Conservation (phyloP, 2,888 invertebrate genomes). For the Synanthedon andrenaeformis region DNA sequence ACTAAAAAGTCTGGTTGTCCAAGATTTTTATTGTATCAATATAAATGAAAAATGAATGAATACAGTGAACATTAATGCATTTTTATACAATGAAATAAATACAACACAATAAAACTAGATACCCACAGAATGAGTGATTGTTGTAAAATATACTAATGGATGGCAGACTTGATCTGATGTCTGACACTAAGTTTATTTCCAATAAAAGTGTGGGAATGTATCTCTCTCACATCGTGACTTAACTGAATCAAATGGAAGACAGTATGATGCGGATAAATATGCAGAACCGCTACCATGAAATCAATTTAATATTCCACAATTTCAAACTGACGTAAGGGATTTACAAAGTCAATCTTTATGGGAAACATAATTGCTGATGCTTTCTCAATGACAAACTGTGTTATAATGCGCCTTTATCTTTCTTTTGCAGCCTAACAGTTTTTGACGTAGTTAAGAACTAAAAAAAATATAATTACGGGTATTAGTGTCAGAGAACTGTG, state of each 20-base stretch:
- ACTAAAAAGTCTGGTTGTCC: no score
- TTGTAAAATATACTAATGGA: background rate
- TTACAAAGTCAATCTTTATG: background rate
- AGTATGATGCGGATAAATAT: constrained; percentile 20
- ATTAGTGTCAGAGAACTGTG: no score
- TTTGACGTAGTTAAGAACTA: no score
- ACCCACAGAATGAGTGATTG: no score
- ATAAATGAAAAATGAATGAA: no score
- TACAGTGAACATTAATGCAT: no score
- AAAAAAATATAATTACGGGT: no score
- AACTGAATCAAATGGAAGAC: constrained; percentile 11
- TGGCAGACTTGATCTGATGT: background rate
- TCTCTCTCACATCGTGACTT: constrained; percentile 14
- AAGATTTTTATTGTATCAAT: no score
- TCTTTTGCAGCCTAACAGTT: no score
- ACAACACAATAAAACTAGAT: no score
- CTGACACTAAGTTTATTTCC: constrained; percentile 11
- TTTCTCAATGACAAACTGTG: background rate
- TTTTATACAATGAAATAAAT: no score
- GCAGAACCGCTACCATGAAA: constrained; percentile 17
- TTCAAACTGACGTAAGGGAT: background rate
- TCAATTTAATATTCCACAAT: constrained; percentile 15
- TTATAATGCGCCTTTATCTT: no score
- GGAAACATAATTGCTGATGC: background rate
- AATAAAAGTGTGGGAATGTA: constrained; percentile 16